Percentiles rank a stretch among this genome's conserved stretches.
phyloP scores from a whole-genome alignment of 2,888 invertebrate species.

The Chrysolina americana region DNA sequence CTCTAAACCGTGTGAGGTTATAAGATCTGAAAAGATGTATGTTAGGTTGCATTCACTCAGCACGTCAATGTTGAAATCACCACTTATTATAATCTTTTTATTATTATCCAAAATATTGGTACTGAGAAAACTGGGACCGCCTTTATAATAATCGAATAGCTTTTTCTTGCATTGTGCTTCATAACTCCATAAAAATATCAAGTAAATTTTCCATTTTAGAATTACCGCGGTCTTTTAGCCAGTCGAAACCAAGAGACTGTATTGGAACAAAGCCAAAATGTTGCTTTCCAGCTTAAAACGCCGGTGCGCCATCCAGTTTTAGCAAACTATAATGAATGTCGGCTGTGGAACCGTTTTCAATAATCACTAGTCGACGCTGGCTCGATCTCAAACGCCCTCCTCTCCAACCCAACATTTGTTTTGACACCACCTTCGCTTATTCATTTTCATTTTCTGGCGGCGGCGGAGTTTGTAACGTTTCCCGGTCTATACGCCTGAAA shows the following conservation, averaged over 20 bases:
- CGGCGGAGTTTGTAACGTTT: constrained; percentile 34
- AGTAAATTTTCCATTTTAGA: constrained; percentile 62
- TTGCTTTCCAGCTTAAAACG: constrained; percentile 57
- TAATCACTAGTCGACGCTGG: constrained; percentile 59
- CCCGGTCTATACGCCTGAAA: constrained; percentile 25
- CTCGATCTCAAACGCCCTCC: constrained; percentile 54
- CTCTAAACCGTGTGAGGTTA: no score
- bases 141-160: constrained; percentile 14
- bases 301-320: constrained; percentile 57
- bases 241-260: constrained; percentile 57
- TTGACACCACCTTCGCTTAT: constrained; percentile 60
- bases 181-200: constrained; percentile 56
- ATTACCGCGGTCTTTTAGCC: constrained; percentile 59
- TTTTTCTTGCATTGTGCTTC: constrained; percentile 36
- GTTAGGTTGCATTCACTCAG: no score
- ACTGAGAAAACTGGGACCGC: neutral
- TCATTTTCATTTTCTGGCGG: constrained; percentile 54
- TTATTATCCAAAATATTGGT: neutral
- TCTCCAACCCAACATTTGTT: constrained; percentile 59
- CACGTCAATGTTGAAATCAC: no score
- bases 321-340: constrained; percentile 63
- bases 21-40: no score
- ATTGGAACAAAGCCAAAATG: constrained; percentile 60
- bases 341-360: constrained; percentile 62
- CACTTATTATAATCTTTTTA: neutral